Evolutionary conservation across 2,888 invertebrate genomes (phyloP).

Genomic region (Salticus scenicus): DNA sequence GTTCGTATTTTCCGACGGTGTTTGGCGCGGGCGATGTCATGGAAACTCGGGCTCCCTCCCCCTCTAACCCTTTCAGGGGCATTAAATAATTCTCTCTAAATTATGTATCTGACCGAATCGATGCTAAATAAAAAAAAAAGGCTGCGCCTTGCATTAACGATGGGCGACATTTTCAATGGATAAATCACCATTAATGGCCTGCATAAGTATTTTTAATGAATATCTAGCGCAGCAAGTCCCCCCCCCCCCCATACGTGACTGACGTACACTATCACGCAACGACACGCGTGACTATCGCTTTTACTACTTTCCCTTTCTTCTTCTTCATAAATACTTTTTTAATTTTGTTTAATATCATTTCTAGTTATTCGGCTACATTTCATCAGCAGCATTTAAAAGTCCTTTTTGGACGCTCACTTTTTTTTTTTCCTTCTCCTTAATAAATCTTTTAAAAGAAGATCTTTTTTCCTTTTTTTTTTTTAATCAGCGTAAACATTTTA

Average conservation of each 20-base stretch:
- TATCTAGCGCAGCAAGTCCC: slow-evolving; percentile 59
- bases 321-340: not conserved
- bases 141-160: slow-evolving; percentile 68
- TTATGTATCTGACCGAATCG: slow-evolving; percentile 66
- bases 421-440: too few relatives aligned
- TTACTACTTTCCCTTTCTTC: slow-evolving; percentile 12
- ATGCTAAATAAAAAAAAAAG: slow-evolving; percentile 43
- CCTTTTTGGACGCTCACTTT: too few relatives aligned
- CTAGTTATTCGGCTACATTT: slow-evolving; percentile 2
- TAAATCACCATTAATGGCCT: slow-evolving; percentile 70
- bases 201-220: slow-evolving; percentile 70
- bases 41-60: slow-evolving; percentile 29
- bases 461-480: too few relatives aligned
- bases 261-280: slow-evolving; percentile 58
- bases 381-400: not conserved
- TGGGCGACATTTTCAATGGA: slow-evolving; percentile 68
- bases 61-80: slow-evolving; percentile 57
- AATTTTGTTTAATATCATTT: slow-evolving; percentile 4
- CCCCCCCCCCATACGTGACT: slow-evolving; percentile 48
- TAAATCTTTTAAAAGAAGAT: too few relatives aligned
- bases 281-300: slow-evolving; percentile 48
- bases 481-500: too few relatives aligned
- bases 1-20: slow-evolving; percentile 35
- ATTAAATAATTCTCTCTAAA: slow-evolving; percentile 70
- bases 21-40: slow-evolving; percentile 57